phyloP scores from a whole-genome alignment of 2,113 vertebrate species.

The Cnemophilus loriae region DNA sequence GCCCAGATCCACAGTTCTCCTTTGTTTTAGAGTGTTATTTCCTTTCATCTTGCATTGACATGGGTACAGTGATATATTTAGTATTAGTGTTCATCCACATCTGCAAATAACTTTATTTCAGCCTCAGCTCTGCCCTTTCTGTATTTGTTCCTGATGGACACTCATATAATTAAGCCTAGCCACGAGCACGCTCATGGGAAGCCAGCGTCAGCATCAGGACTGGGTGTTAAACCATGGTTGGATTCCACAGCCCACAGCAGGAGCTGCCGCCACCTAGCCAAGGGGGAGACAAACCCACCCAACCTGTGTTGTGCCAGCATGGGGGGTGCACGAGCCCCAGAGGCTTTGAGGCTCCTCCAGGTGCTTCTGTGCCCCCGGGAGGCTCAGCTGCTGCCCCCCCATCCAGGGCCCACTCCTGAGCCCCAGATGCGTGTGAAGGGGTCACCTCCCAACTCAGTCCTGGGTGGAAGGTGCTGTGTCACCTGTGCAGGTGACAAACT shows the following conservation, averaged over 20 bases:
- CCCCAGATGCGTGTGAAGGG: fast-evolving
- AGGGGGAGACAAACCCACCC: not conserved
- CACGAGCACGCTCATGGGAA: fast-evolving
- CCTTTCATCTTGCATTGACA: constrained; percentile 16
- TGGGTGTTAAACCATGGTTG: not conserved
- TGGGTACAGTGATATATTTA: not conserved
- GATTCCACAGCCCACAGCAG: not conserved
- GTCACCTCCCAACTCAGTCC: fast-evolving
- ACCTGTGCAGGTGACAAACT: not conserved
- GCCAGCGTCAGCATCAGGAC: not conserved
- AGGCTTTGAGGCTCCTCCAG: fast-evolving
- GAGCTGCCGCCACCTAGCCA: not conserved
- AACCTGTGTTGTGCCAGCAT: fast-evolving
- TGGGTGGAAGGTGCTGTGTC: not conserved
- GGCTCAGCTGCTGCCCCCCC: not conserved
- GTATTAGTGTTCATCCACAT: not conserved
- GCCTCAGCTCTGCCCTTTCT: not conserved
- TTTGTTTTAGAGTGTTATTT: not conserved
- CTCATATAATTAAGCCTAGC: not conserved
- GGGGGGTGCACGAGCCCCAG: not conserved
- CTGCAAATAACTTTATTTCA: constrained; percentile 21
- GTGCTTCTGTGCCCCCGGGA: fast-evolving
- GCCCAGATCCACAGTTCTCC: not conserved
- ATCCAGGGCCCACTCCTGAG: not conserved
- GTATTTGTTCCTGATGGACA: not conserved